phyloP scores from a whole-genome alignment of 2,113 vertebrate species.

The Gadus macrocephalus region DNA sequence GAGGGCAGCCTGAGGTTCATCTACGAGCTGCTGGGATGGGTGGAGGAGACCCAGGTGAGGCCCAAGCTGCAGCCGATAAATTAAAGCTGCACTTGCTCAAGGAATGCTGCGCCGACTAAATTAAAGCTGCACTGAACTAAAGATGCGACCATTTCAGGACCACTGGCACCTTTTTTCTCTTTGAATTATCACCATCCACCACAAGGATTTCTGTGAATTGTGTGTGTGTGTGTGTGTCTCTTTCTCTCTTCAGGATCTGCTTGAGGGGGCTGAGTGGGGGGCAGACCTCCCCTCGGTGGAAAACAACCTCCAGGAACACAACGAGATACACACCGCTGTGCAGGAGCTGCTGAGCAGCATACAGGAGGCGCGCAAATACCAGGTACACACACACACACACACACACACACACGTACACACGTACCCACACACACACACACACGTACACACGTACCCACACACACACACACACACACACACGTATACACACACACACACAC shows the following conservation, averaged over 20 bases:
- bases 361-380: slow-evolving; percentile 85
- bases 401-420: not conserved
- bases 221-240: slow-evolving; percentile 10
- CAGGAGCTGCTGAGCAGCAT: slow-evolving; percentile 85
- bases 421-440: not conserved
- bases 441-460: not conserved
- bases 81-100: no score
- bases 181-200: no score
- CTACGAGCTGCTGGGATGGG: slow-evolving; percentile 96
- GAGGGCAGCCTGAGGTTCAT: slow-evolving; percentile 94
- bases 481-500: slow-evolving; percentile 1
- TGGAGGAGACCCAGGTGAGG: slow-evolving; percentile 92
- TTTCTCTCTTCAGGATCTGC: slow-evolving; percentile 74
- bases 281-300: slow-evolving; percentile 89
- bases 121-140: no score
- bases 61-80: not conserved
- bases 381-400: slow-evolving; percentile 67
- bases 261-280: slow-evolving; percentile 93
- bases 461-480: not conserved
- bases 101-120: no score
- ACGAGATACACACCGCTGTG: slow-evolving; percentile 80
- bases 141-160: no score
- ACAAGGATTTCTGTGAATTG: no score
- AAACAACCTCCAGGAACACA: slow-evolving; percentile 85
- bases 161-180: no score